Percentiles rank a stretch among this genome's conserved stretches.
Evolutionary conservation across 2,113 vertebrate genomes (phyloP).

Genomic region (Macaca mulatta): DNA sequence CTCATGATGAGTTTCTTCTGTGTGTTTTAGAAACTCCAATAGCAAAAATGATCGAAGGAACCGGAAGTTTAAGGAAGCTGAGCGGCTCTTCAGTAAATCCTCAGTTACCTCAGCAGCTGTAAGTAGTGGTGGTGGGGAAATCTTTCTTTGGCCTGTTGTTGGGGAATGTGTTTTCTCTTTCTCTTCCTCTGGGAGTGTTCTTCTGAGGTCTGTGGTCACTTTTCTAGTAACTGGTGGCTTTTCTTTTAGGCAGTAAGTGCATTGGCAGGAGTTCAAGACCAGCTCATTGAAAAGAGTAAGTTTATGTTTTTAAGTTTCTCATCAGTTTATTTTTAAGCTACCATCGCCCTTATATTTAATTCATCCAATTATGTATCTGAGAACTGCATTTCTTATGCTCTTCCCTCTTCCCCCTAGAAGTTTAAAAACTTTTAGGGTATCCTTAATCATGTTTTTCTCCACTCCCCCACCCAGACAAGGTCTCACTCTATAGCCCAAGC

Average conservation of each 20-base stretch:
- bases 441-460: not conserved
- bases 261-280: constrained; percentile 95
- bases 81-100: constrained; percentile 98
- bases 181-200: not conserved
- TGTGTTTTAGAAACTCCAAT: constrained; percentile 92
- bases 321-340: not conserved
- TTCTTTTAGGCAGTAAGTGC: constrained; percentile 94
- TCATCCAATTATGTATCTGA: not conserved
- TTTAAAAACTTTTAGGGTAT: not conserved
- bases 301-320: constrained; percentile 60
- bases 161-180: not conserved
- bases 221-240: constrained; percentile 35
- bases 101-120: constrained; percentile 98
- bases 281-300: constrained; percentile 98
- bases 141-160: not conserved
- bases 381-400: not conserved
- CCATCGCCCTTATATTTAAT: not conserved
- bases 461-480: too few relatives aligned
- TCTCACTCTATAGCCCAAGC: too few relatives aligned
- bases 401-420: not conserved
- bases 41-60: constrained; percentile 97
- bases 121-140: constrained; percentile 75
- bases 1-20: not conserved
- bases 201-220: constrained; percentile 15
- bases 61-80: constrained; percentile 98